Base-by-base conservation (phyloP, 1,140 invertebrate genomes). In the Phthorimaea operculella region DNA sequence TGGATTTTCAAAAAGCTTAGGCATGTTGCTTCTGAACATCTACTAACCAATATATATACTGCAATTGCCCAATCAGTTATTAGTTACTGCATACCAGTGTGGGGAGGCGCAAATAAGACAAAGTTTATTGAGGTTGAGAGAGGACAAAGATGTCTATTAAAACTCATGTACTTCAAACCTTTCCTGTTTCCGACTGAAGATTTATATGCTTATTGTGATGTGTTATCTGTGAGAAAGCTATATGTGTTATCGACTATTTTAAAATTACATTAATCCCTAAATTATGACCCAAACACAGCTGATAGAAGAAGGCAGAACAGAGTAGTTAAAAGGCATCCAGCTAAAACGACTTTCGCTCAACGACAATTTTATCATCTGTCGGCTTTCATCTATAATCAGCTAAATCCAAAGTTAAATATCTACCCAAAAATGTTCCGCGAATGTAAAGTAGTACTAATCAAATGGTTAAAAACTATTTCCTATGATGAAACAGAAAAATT, bases 1-100 rank as follows among this genome's bases (percentile, higher is more conserved):
- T 48, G 53, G 53, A 33, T 55, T 4, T 55, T 55, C 12, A 54
- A 54, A 33, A 45, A 36, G n/a, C 16, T 44, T 8, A 54, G 52
- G 28, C 52, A 54, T 11, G n/a, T 52, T 16, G 51, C 34, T 45
- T 12, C n/a, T 9, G 4, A 42, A 12, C 18, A 15, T 5, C 17
- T 54, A 12, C 12, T 47, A 15, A n/a, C 6, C 12, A 15, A 45
- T 5, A 45, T 54, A 12, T 47, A 54, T 12, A 54, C 9, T 4
- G 15, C 44, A 11, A 21, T 54, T n/a, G 44, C 52, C 4, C 21
- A 45, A 15, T 34, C 52, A 28, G 16, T 54, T 11, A 47, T 54
- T 16, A 54, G 15, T 33, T 54, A 54, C 15, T 44, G 52, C 8
- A 44, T 47, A 21, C 1, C 39, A 0, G 14, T 54, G 0, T 54